phyloP scores from a whole-genome alignment of 2,797 vertebrate genomes.

The Taeniopygia guttata region DNA sequence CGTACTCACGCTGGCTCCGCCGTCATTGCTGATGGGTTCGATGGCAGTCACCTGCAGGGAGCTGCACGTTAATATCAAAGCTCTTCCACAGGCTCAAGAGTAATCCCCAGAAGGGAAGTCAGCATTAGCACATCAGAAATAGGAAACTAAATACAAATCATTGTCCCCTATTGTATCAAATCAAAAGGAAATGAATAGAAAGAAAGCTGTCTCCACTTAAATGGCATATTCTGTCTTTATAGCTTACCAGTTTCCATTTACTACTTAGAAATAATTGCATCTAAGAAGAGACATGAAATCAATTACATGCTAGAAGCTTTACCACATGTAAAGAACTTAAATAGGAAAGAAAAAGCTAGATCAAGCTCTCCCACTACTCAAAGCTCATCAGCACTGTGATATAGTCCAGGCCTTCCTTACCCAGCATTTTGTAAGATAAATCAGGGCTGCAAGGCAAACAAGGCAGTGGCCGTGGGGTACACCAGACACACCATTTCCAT shows the following conservation, averaged over 20 bases:
- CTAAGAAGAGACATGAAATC: neutral
- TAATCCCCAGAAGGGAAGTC: neutral
- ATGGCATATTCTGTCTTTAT: neutral
- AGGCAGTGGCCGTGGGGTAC: neutral
- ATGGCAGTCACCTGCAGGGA: constrained; percentile 87
- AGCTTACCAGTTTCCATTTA: neutral
- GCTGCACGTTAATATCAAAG: neutral
- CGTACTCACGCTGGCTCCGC: constrained; percentile 88
- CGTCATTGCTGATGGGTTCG: constrained; percentile 91
- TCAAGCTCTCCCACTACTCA: neutral
- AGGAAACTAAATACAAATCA: neutral
- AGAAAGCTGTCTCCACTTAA: neutral
- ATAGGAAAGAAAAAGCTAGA: neutral
- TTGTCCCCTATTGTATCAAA: neutral
- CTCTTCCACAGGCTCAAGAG: neutral
- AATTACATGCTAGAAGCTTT: neutral
- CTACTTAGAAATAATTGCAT: neutral
- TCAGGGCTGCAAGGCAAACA: neutral
- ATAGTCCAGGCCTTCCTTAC: neutral
- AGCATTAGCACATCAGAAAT: neutral
- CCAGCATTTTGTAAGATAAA: neutral
- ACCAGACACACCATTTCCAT: neutral
- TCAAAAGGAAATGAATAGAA: neutral
- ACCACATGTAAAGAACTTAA: neutral
- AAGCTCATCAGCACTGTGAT: neutral